Conservation (phyloP, 2,888 invertebrate genomes). For the Nycteola revayana region DNA sequence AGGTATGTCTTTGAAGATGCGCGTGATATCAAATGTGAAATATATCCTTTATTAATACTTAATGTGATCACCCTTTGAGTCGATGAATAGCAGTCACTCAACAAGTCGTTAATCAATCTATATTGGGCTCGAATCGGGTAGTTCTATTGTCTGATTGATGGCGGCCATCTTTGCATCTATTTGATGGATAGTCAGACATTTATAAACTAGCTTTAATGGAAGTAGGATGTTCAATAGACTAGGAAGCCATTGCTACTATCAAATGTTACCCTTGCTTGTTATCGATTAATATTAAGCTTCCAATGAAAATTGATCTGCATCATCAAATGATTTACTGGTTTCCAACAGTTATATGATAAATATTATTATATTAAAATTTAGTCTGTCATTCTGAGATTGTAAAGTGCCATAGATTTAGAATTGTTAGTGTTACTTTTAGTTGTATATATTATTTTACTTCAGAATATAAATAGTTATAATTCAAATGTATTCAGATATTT, state of each 20-base stretch:
- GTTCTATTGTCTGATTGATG: slow-evolving; percentile 68
- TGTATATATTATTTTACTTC: too few relatives aligned
- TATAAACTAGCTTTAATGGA: slow-evolving; percentile 61
- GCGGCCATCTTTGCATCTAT: slow-evolving; percentile 61
- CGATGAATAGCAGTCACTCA: slow-evolving; percentile 78
- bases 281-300: slow-evolving; percentile 10
- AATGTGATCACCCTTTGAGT: slow-evolving; percentile 75
- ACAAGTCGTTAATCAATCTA: slow-evolving; percentile 78
- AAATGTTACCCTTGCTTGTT: slow-evolving; percentile 41
- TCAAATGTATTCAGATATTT: too few relatives aligned
- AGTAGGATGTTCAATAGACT: slow-evolving; percentile 44
- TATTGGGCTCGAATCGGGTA: slow-evolving; percentile 78
- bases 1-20: slow-evolving; percentile 28
- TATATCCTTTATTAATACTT: slow-evolving; percentile 75
- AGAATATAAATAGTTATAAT: too few relatives aligned
- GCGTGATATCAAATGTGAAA: slow-evolving; percentile 60
- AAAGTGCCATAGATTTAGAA: too few relatives aligned
- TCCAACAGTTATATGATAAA: too few relatives aligned
- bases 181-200: slow-evolving; percentile 73
- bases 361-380: too few relatives aligned
- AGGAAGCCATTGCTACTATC: slow-evolving; percentile 48
- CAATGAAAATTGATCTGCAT: too few relatives aligned
- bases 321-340: too few relatives aligned
- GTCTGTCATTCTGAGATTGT: too few relatives aligned
- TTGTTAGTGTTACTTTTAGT: too few relatives aligned